These are phyloP conservation scores for Mimumesa dahlbomi DNA, from an alignment of 2,888 invertebrate species.

Conservation along the genomic window DNA sequence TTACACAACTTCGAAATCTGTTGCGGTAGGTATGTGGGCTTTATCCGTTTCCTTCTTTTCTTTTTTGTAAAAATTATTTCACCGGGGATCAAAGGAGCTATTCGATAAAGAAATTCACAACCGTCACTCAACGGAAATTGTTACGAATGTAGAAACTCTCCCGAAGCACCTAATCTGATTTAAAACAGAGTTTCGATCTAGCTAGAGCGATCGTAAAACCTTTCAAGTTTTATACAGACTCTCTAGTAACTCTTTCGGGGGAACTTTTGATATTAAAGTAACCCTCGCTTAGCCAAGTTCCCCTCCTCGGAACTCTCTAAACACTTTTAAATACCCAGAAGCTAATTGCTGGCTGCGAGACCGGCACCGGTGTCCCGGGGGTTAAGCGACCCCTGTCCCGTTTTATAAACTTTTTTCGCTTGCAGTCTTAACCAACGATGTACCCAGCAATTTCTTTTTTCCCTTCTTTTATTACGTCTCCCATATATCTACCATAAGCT, in stretches of 20 bases:
- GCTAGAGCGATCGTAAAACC: constrained; percentile 23
- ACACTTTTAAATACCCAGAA: constrained; percentile 54
- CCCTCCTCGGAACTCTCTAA: constrained; percentile 19
- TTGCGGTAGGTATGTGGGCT: no score
- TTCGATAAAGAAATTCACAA: no score
- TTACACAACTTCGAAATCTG: no score
- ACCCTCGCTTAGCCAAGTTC: background rate
- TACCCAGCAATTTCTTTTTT: constrained; percentile 8
- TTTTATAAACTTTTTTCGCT: constrained; percentile 2
- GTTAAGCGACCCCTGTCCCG: constrained; percentile 27
- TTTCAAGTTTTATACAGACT: constrained; percentile 25
- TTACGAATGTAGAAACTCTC: no score
- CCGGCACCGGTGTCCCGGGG: constrained; percentile 8
- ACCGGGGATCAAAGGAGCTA: no score
- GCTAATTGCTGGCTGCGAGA: constrained; percentile 44
- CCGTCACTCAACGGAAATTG: no score
- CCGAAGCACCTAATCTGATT: constrained; percentile 31
- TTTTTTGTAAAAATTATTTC: no score
- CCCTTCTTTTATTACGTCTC: background rate
- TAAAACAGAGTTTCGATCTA: constrained; percentile 17
- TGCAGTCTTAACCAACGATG: constrained; percentile 1
- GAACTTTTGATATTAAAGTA: constrained; percentile 45
- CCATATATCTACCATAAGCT: background rate
- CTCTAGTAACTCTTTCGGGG: constrained; percentile 4
- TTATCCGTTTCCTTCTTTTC: no score